These are phyloP conservation scores for Anarhynchus alexandrinus DNA, from an alignment of 2,113 vertebrate species.

Conservation along the genomic window DNA sequence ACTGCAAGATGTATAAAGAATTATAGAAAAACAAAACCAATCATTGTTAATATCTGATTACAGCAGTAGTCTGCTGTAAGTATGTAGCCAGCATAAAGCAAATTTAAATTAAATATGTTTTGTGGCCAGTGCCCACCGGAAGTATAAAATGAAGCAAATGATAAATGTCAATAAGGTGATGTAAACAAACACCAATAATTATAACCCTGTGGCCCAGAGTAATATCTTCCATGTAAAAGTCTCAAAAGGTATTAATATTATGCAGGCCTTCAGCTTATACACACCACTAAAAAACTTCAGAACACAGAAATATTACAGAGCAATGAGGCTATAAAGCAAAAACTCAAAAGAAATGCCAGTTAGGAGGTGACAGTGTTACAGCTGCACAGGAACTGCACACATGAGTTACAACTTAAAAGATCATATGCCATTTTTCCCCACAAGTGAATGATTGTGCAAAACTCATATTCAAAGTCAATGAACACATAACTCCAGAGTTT, in stretches of 20 bases:
- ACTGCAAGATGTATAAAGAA: not conserved
- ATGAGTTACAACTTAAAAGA: no score
- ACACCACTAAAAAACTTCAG: no score
- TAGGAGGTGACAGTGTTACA: no score
- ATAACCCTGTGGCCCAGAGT: not conserved
- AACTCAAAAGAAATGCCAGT: no score
- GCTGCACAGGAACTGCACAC: no score
- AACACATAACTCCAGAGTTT: no score
- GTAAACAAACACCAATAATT: not conserved
- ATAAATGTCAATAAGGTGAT: not conserved
- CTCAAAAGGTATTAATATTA: not conserved
- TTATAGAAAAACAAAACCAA: not conserved
- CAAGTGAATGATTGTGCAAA: no score
- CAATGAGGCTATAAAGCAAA: no score
- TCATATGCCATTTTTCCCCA: no score
- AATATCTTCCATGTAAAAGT: not conserved
- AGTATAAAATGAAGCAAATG: not conserved
- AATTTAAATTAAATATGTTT: not conserved
- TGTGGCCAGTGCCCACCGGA: not conserved
- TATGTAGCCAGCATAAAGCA: not conserved
- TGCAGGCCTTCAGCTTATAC: no score
- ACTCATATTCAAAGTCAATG: no score
- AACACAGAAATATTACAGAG: no score
- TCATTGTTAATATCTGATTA: not conserved
- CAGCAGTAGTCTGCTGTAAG: not conserved